phyloP scores from a whole-genome alignment of 2,797 vertebrate genomes.

The Perdix hodgsoniae region DNA sequence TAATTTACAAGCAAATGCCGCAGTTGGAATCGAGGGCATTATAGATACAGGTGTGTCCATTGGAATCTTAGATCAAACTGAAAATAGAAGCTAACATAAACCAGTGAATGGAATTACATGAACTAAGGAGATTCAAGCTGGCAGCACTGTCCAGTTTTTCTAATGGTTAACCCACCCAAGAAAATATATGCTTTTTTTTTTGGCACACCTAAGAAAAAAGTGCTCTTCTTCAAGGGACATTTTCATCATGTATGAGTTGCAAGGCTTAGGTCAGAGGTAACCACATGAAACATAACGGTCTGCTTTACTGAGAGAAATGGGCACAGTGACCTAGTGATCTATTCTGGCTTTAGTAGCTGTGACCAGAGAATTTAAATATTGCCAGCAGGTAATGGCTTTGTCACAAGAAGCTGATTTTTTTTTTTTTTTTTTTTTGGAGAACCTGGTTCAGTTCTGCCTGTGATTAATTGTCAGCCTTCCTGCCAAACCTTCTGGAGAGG shows the following conservation, averaged over 20 bases:
- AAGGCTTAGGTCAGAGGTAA: not conserved
- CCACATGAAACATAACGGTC: fast-evolving
- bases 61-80: not conserved
- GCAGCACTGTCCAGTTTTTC: not conserved
- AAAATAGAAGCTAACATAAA: not conserved
- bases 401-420: not conserved
- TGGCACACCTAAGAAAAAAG: not conserved
- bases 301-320: not conserved
- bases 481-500: not conserved
- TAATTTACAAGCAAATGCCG: not conserved
- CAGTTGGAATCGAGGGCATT: not conserved
- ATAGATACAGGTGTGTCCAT: not conserved
- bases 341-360: not conserved
- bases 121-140: not conserved
- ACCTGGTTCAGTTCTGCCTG: not conserved
- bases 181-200: not conserved
- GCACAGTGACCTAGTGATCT: fast-evolving
- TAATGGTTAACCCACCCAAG: not conserved
- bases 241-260: fast-evolving
- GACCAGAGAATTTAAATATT: not conserved
- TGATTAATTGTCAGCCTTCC: not conserved
- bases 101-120: not conserved
- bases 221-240: not conserved
- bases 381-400: not conserved
- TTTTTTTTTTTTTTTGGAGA: not conserved